These are phyloP conservation scores for Arizona elegans DNA, from an alignment of 2,113 vertebrate species.

Conservation along the genomic window DNA sequence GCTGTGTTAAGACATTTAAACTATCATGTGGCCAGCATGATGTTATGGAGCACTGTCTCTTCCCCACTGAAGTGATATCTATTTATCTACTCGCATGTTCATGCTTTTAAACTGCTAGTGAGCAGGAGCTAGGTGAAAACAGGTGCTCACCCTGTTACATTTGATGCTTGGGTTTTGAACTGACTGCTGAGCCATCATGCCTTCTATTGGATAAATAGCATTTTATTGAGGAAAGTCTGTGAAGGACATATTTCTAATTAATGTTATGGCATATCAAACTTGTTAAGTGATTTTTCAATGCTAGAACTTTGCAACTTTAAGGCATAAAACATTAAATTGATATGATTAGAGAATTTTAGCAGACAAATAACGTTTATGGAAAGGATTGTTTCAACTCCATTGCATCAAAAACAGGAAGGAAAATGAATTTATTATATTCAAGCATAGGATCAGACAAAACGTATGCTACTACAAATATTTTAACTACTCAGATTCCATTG, in stretches of 20 bases:
- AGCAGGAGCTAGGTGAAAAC: background rate
- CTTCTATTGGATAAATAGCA: constrained; percentile 22
- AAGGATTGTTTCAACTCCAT: constrained; percentile 17
- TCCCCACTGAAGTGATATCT: background rate
- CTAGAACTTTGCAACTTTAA: constrained; percentile 45
- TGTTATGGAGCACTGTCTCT: too few species aligned
- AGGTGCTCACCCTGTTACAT: background rate
- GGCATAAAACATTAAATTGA: constrained; percentile 36
- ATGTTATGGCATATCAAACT: constrained; percentile 28
- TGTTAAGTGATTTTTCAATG: constrained; percentile 10
- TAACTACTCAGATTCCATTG: constrained; percentile 73
- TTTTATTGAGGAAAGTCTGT: constrained; percentile 31
- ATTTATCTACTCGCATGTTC: background rate
- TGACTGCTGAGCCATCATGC: background rate
- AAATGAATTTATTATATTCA: constrained; percentile 41
- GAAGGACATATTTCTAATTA: constrained; percentile 23
- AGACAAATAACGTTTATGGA: background rate
- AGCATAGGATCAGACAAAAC: constrained; percentile 52
- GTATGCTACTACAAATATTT: constrained; percentile 62
- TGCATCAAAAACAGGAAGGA: constrained; percentile 26
- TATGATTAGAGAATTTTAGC: constrained; percentile 38
- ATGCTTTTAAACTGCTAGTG: background rate
- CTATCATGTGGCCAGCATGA: background rate
- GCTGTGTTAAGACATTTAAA: background rate
- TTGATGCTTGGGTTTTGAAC: background rate